Evolutionary conservation across 1,140 invertebrate genomes (phyloP), one percentile per base, ranked within the genome.

Genomic region (Contarinia nasturtii): DNA sequence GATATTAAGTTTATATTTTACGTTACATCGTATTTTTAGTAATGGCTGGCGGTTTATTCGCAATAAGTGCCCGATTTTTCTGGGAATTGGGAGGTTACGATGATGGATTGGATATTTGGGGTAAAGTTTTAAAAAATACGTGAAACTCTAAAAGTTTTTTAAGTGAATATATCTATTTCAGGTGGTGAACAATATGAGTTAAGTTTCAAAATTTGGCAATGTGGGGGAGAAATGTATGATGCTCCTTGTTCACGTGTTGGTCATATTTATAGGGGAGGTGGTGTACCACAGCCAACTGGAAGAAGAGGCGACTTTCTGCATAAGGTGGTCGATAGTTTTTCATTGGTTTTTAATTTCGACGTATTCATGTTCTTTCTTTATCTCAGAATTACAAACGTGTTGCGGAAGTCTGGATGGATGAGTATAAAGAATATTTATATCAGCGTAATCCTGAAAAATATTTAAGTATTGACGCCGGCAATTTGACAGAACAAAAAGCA

Each of bases 31-130:
- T n/a, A n/a, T 89, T 90, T 0, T 82, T 93, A n/a, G 80, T 93
- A 12, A 95, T 96, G 91, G 90, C 91, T 19, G 91, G 91, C 14
- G 91, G 91, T 0, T 61, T 95, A 15, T 93, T 96, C 70, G 90
- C 89, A 14, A 91, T 94, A 17, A 83, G 86, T 49, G 61, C 77
- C 1, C 75, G 84, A 51, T 95, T 88, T 57, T 98, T 98, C 65
- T 96, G 90, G 82, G 88, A 97, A 66, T 68, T 96, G 45, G 93
- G 91, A 14, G 86, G 88, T 4, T 98, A 98, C 59, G 94, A 98
- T 66, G 76, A 79, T 40, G 80, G 80, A 3, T 74, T 98, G 57
- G 91, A 85, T 55, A 84, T 80, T 66, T 98, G 94, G 93, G 94
- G 94, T 27, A 94, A 92, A n/a, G n/a, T n/a, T n/a, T n/a, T n/a